Evolutionary conservation across 2,888 invertebrate species (phyloP).

Genomic region (Bhutanitis thaidina): DNA sequence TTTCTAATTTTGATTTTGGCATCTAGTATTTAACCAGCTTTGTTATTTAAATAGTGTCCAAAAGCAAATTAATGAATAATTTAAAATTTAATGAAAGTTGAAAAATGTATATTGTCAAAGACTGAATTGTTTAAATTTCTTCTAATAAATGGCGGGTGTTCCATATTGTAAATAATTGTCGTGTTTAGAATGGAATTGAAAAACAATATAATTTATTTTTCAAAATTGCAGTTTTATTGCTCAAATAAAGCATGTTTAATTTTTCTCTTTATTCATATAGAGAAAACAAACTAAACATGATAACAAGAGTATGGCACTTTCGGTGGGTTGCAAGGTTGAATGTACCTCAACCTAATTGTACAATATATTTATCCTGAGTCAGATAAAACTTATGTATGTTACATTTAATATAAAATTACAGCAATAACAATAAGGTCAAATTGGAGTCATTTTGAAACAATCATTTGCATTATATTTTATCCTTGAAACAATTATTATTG

Average conservation of each 20-base stretch:
- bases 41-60: constrained; percentile 1
- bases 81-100: constrained; percentile 41
- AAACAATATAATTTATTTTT: constrained; percentile 71
- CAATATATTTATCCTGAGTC: background rate
- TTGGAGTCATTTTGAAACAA: no score
- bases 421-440: no score
- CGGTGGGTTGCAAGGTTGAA: constrained; percentile 22
- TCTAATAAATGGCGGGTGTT: constrained; percentile 42
- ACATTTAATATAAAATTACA: no score
- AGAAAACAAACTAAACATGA: constrained; percentile 24
- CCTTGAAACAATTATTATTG: no score
- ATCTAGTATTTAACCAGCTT: background rate
- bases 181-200: constrained; percentile 59
- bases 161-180: constrained; percentile 53
- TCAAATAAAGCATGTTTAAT: constrained; percentile 18
- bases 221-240: constrained; percentile 51
- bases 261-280: constrained; percentile 11
- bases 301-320: constrained; percentile 25
- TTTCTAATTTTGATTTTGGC: background rate
- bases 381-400: no score
- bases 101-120: constrained; percentile 47
- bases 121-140: constrained; percentile 68
- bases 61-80: background rate
- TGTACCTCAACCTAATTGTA: background rate
- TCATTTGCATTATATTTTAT: no score